Base-by-base conservation (phyloP, 2,797 vertebrate genomes). In the Hoplostethus mediterraneus region DNA sequence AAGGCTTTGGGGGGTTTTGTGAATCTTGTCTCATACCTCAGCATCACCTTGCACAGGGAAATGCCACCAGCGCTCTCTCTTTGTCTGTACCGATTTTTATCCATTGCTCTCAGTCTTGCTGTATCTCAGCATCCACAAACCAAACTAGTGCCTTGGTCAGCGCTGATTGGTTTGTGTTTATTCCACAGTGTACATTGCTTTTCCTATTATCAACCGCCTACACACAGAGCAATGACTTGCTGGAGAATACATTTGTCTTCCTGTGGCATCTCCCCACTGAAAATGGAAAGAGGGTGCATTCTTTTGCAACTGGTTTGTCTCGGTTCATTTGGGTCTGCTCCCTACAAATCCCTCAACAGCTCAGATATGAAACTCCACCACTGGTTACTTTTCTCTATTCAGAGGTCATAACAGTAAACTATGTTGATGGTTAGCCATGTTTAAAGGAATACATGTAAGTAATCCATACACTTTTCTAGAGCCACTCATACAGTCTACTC, bases 31-130 rank as follows among this genome's bases (percentile, higher is more conserved):
- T 82, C 57, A 55, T 78, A 55, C 78, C 77, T 74, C 66, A 0
- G 68, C 68, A 5, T 92, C 88, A 84, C 75, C 87, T 91, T 87
- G 86, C 65, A 75, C 74, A 82, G 52, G 81, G 72, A 82, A 49
- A 61, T 65, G 77, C 72, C 73, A 63, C 67, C 5, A 2, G 21
- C 48, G 63, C 73, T 70, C 36, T 72, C 38, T 56, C 1, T 2
- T 59, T 45, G 14, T 70, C 77, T 63, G 45, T 71, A 30, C 16
- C 11, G 0, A n/a, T 57, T 61, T 67, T 59, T 68, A 59, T 71
- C 14, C n/a, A 5, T 25, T 6, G 28, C 8, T 57, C 31, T 77
- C 48, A 14, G 51, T 59, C 6, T 31, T 51, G 71, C 55, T 52
- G 21, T 33, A 30, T 16, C 21, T 76, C 25, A 53, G 68, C 57